Conservation (phyloP, 2,113 vertebrate species). For the Lipotes vexillifer region DNA sequence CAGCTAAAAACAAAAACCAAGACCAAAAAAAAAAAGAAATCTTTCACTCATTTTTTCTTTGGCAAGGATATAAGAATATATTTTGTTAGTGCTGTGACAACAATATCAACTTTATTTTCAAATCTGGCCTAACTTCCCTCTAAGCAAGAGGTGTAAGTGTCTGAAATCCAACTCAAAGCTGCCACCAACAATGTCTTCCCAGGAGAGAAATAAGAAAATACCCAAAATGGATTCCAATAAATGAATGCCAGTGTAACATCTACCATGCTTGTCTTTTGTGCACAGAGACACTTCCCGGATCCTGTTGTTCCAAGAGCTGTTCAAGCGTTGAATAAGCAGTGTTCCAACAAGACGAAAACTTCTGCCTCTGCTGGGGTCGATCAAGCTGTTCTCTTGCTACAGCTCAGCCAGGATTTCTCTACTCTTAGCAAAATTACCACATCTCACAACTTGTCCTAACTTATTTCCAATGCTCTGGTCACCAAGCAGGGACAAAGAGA, state of each 20-base stretch:
- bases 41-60: too few relatives aligned
- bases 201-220: conserved; percentile 73
- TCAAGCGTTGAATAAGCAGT: conserved; percentile 78
- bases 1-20: conserved; percentile 65
- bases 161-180: conserved; percentile 73
- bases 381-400: conserved; percentile 80
- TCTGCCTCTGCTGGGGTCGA: conserved; percentile 82
- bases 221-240: conserved; percentile 77
- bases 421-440: conserved; percentile 69
- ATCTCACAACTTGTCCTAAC: conserved; percentile 63
- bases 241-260: conserved; percentile 79
- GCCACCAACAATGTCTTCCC: conserved; percentile 67
- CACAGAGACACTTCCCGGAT: conserved; percentile 64
- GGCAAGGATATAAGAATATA: background rate
- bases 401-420: conserved; percentile 78
- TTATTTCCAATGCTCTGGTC: conserved; percentile 29
- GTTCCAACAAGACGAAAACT: conserved; percentile 80
- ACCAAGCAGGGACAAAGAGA: background rate
- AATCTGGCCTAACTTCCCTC: conserved; percentile 32
- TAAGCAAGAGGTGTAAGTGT: conserved; percentile 42
- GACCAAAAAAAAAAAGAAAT: background rate
- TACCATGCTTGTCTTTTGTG: conserved; percentile 74
- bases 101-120: conserved; percentile 61
- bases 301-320: conserved; percentile 75
- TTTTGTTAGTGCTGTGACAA: conserved; percentile 51